Conservation (phyloP, 1,140 invertebrate species). For the Bombyx mori region DNA sequence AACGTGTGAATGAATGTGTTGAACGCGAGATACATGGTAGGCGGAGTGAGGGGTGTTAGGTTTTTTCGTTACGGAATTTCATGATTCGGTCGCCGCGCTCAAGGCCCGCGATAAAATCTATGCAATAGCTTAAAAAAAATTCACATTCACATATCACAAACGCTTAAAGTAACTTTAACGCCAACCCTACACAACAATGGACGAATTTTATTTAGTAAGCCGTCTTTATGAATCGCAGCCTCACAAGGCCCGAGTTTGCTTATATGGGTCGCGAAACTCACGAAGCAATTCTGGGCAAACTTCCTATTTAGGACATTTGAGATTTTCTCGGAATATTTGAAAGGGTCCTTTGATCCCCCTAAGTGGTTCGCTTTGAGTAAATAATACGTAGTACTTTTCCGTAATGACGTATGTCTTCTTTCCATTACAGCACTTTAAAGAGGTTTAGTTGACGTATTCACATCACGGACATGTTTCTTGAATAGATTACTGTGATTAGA, state of each 20-base stretch:
- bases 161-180: no score
- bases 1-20: no score
- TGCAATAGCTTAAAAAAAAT: no score
- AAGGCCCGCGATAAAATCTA: no score
- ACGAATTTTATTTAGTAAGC: slow-evolving; percentile 22
- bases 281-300: slow-evolving; percentile 17
- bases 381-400: slow-evolving; percentile 9
- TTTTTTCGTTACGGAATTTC: no score
- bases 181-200: slow-evolving; percentile 18
- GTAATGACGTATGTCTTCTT: slow-evolving; percentile 3
- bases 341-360: slow-evolving; percentile 9
- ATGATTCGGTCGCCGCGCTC: no score
- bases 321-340: slow-evolving; percentile 12
- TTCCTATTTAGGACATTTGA: slow-evolving; percentile 13
- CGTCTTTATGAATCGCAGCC: slow-evolving; percentile 22
- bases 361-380: slow-evolving; percentile 7
- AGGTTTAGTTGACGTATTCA: no score
- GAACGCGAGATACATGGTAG: no score
- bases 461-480: no score
- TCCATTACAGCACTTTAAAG: background rate
- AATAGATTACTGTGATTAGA: no score
- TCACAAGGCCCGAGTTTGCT: slow-evolving; percentile 7
- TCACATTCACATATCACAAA: no score
- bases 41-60: no score
- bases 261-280: slow-evolving; percentile 14